phyloP scores from a whole-genome alignment of 2,797 vertebrate species.

The Lepidocolaptes lacrymiger region DNA sequence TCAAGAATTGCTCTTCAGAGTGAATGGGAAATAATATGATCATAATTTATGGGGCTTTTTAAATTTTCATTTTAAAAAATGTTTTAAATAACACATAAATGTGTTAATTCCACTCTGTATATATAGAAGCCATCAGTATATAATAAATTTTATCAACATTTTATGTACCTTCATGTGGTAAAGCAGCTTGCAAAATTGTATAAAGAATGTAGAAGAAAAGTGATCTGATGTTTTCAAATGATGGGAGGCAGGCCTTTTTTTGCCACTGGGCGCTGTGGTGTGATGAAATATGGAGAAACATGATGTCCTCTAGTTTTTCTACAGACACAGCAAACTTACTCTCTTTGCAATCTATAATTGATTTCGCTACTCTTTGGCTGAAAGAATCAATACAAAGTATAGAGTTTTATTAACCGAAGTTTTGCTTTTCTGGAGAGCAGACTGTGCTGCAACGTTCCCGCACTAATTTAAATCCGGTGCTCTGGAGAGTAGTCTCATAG shows the following conservation, averaged over 20 bases:
- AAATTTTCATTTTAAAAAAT: background rate
- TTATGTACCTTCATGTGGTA: background rate
- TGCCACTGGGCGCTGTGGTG: background rate
- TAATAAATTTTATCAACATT: background rate
- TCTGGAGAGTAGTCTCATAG: background rate
- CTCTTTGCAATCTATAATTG: background rate
- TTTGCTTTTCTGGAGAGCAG: background rate
- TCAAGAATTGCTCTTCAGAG: background rate
- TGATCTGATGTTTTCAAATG: background rate
- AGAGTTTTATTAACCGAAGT: background rate
- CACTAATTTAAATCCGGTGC: background rate
- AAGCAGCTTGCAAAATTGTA: background rate
- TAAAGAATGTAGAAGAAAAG: background rate
- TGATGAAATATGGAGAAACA: background rate
- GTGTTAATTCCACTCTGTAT: background rate
- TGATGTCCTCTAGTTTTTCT: background rate
- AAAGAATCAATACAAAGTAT: background rate
- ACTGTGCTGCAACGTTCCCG: background rate
- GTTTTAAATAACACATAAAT: background rate
- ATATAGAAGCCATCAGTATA: background rate
- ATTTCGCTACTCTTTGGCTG: background rate
- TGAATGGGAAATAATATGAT: background rate
- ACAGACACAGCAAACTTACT: background rate
- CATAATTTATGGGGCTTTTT: background rate
- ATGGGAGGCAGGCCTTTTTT: background rate